Conservation (phyloP, 2,888 invertebrate species). For the Calliopum simillimum region DNA sequence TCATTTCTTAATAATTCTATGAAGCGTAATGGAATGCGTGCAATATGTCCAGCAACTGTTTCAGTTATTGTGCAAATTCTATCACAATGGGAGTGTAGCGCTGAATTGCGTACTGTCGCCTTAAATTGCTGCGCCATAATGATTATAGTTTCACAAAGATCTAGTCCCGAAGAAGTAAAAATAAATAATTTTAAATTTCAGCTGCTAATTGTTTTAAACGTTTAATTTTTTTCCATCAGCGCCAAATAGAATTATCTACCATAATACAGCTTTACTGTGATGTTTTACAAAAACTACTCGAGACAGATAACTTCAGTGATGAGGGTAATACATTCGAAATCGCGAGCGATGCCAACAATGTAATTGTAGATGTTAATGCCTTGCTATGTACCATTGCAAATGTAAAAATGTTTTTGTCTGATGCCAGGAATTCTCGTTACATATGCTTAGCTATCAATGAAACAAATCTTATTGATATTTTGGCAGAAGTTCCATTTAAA, state of each 20-base stretch:
- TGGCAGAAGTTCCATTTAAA: slow-evolving; percentile 63
- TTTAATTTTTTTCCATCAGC: slow-evolving; percentile 58
- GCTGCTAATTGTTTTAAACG: too few relatives aligned
- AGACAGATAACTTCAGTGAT: slow-evolving; percentile 58
- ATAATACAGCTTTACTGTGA: slow-evolving; percentile 67
- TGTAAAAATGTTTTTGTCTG: slow-evolving; percentile 60
- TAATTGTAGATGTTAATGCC: slow-evolving; percentile 61
- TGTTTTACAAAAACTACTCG: slow-evolving; percentile 62
- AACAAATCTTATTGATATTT: slow-evolving; percentile 65
- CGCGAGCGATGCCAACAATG: slow-evolving; percentile 53
- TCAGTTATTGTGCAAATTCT: slow-evolving; percentile 71
- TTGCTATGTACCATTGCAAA: slow-evolving; percentile 63
- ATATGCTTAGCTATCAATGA: slow-evolving; percentile 65
- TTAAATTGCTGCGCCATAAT: slow-evolving; percentile 71
- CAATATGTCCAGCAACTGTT: slow-evolving; percentile 73
- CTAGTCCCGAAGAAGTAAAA: slow-evolving; percentile 70
- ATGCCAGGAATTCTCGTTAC: slow-evolving; percentile 48
- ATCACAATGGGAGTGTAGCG: slow-evolving; percentile 65
- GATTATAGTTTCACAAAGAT: slow-evolving; percentile 71
- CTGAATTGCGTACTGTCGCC: slow-evolving; percentile 66
- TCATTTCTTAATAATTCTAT: too few relatives aligned
- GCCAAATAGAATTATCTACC: slow-evolving; percentile 71
- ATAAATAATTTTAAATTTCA: background rate
- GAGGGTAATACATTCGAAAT: slow-evolving; percentile 58
- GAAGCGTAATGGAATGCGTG: slow-evolving; percentile 72